Conservation (phyloP, 2,888 invertebrate species). For the Agrypnus murinus region DNA sequence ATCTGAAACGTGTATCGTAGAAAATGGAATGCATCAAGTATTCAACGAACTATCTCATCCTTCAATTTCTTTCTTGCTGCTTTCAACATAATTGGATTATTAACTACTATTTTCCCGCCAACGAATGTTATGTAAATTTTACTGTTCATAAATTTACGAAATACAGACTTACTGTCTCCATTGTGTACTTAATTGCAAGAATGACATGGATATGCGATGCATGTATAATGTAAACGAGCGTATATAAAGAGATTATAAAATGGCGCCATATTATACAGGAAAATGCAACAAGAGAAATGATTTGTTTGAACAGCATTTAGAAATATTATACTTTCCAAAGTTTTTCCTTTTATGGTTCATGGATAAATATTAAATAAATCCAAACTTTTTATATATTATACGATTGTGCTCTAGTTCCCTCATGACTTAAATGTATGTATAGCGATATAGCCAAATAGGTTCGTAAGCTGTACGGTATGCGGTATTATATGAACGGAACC, state of each 20-base stretch:
- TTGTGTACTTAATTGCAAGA: conserved; percentile 44
- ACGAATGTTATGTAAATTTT: conserved; percentile 41
- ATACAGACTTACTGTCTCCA: conserved; percentile 20
- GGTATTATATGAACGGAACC: conserved; percentile 3
- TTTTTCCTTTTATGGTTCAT: conserved; percentile 29
- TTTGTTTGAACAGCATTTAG: conserved; percentile 38
- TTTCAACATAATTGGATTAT: conserved; percentile 37
- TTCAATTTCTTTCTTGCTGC: conserved; percentile 24
- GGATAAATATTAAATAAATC: conserved; percentile 41
- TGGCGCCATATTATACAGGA: conserved; percentile 47
- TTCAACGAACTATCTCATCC: conserved; percentile 14
- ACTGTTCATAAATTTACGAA: conserved; percentile 24
- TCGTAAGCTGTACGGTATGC: conserved; percentile 27
- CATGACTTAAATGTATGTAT: conserved; percentile 26
- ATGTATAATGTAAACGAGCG: conserved; percentile 36
- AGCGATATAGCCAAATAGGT: conserved; percentile 38
- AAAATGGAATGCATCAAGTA: neutral
- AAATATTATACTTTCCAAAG: conserved; percentile 37
- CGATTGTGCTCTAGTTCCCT: conserved; percentile 29
- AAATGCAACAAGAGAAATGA: conserved; percentile 41
- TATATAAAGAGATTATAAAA: conserved; percentile 46
- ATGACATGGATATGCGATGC: conserved; percentile 33
- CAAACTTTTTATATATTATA: conserved; percentile 22
- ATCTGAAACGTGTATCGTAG: conserved; percentile 10
- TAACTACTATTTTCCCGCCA: conserved; percentile 33